phyloP scores from a whole-genome alignment of 2,797 vertebrate genomes.

The Pteronotus mesoamericanus region DNA sequence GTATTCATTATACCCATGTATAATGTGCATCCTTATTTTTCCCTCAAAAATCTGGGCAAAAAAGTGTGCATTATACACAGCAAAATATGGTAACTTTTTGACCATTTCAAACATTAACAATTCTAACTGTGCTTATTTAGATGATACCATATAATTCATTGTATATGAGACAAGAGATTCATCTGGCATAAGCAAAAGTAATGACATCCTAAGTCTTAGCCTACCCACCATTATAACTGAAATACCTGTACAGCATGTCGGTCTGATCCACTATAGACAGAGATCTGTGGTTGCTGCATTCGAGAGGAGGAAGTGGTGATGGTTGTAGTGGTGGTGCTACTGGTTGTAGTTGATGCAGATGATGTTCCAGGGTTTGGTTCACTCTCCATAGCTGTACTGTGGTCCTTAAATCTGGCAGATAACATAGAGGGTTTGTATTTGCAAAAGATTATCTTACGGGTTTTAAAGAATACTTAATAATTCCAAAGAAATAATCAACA shows the following conservation, averaged over 20 bases:
- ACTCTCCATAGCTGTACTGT: conserved; percentile 84
- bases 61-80: too few species aligned
- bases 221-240: neutral
- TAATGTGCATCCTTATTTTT: too few species aligned
- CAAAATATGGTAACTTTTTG: neutral
- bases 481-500: neutral
- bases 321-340: conserved; percentile 78
- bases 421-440: conserved; percentile 18
- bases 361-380: conserved; percentile 82
- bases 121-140: conserved; percentile 13
- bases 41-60: too few species aligned
- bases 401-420: conserved; percentile 70
- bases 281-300: conserved; percentile 85
- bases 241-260: conserved; percentile 92
- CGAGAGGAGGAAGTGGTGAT: conserved; percentile 82
- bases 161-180: neutral
- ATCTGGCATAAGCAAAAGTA: neutral
- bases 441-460: neutral
- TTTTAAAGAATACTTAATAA: neutral
- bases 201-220: neutral
- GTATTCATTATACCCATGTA: too few species aligned
- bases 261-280: conserved; percentile 89
- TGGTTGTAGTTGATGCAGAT: conserved; percentile 75
- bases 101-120: neutral
- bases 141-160: neutral